Evolutionary conservation across 2,888 invertebrate species (phyloP), one percentile per base, ranked within the genome.

Genomic region (Germaria angustata): DNA sequence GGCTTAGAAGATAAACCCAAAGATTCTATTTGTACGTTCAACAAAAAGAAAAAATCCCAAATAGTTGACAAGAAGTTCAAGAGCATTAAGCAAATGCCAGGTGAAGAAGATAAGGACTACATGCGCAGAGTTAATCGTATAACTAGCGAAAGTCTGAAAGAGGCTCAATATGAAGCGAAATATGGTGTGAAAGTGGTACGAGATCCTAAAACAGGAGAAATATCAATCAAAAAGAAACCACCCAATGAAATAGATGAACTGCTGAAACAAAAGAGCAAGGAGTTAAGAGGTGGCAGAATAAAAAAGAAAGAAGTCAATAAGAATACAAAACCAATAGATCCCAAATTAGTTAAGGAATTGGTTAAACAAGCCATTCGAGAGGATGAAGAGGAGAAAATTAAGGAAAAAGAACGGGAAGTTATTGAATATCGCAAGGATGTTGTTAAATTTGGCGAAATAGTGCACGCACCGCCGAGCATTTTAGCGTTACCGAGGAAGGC

Each of bases 401-500:
- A 89, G 46, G 87, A 90, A 22, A 87, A 89, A 71, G 20, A 59
- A 20, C 59, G 39, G n/a, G 75, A 82, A 75, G 84, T 88, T 1
- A 91, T 92, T 41, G 93, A 93, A 65, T 93, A 93, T 87, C 91
- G 91, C 80, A 92, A 92, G 86, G 96, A 96, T 90, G 91, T 92
- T 57, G 92, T 96, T 22, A 89, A 92, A 87, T 96, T 96, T 91
- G 96, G 96, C 0, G 96, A 96, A 88, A 92, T 94, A 63, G 94
- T 93, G 2, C 94, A 95, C 90, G 95, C 93, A 65, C 96, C 96
- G 72, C 96, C 96, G 36, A 90, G 92, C 66, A 91, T 96, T 44
- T 91, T 89, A 46, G 88, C 91, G 2, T 88, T 91, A 63, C 94
- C 94, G 1, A 92, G 92, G 73, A 92, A 92, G 86, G 92, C 92